phyloP scores from a whole-genome alignment of 2,797 vertebrate species.

The Galagoides demidoff region DNA sequence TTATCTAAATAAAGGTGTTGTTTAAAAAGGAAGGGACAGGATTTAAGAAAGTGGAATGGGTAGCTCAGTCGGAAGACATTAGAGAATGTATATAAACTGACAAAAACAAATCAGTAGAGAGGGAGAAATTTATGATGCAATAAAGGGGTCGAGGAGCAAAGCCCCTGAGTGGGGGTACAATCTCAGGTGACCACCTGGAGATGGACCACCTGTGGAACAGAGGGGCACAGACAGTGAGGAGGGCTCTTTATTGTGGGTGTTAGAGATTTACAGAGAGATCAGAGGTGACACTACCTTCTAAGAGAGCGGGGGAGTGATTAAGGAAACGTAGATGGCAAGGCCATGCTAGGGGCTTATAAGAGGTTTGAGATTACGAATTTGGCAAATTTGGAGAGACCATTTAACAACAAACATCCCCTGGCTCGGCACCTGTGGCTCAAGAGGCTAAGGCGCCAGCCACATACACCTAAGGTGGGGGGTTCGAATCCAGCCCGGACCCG shows the following conservation, averaged over 20 bases:
- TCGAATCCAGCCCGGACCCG: too few relatives aligned
- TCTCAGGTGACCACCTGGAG: not conserved
- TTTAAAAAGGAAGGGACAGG: not conserved
- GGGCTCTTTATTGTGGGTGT: not conserved
- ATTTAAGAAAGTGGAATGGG: not conserved
- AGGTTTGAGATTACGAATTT: not conserved
- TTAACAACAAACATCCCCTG: not conserved
- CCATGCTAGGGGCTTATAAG: not conserved
- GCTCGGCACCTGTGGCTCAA: too few relatives aligned
- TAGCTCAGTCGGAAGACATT: not conserved
- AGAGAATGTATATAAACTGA: not conserved
- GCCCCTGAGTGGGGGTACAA: not conserved
- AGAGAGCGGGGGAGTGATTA: not conserved
- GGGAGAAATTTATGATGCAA: not conserved
- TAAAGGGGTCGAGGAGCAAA: not conserved
- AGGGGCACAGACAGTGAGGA: not conserved
- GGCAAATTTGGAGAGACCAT: conserved; percentile 21
- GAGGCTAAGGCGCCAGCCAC: too few relatives aligned
- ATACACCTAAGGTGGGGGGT: too few relatives aligned
- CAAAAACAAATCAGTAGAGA: not conserved
- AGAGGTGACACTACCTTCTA: not conserved
- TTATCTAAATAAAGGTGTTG: not conserved
- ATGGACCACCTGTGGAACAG: not conserved
- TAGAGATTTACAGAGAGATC: not conserved
- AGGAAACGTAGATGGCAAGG: not conserved